Evolutionary conservation across 2,113 vertebrate species (phyloP).

Genomic region (Onychorhynchus coronatus): DNA sequence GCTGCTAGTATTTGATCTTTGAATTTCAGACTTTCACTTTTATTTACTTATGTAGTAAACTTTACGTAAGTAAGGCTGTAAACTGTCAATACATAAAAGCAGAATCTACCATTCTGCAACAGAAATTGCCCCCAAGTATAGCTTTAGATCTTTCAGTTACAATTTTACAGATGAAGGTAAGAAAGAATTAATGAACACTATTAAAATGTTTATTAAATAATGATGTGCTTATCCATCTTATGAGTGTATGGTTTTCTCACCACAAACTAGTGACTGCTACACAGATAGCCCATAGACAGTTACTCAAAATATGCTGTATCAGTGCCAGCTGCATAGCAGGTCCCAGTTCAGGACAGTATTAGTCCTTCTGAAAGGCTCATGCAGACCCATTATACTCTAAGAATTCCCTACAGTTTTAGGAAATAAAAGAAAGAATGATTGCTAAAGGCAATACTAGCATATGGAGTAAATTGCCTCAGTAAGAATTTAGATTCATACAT

Average conservation of each 20-base stretch:
- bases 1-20: background rate
- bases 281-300: background rate
- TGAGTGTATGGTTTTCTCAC: background rate
- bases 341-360: background rate
- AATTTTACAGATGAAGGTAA: background rate
- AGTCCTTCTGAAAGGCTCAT: background rate
- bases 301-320: background rate
- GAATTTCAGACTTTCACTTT: background rate
- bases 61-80: background rate
- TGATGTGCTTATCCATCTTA: background rate
- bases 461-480: background rate
- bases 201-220: background rate
- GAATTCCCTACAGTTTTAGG: background rate
- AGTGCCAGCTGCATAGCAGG: background rate
- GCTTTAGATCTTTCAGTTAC: background rate
- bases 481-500: background rate
- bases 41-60: background rate
- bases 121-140: background rate
- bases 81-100: background rate
- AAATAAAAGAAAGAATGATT: background rate
- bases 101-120: background rate
- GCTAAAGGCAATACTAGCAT: background rate
- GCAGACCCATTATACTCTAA: background rate
- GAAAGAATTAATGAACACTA: background rate
- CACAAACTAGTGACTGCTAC: background rate